These are phyloP conservation scores for Irena cyanogastra DNA, from an alignment of 2,113 vertebrate genomes.

Conservation along the genomic window DNA sequence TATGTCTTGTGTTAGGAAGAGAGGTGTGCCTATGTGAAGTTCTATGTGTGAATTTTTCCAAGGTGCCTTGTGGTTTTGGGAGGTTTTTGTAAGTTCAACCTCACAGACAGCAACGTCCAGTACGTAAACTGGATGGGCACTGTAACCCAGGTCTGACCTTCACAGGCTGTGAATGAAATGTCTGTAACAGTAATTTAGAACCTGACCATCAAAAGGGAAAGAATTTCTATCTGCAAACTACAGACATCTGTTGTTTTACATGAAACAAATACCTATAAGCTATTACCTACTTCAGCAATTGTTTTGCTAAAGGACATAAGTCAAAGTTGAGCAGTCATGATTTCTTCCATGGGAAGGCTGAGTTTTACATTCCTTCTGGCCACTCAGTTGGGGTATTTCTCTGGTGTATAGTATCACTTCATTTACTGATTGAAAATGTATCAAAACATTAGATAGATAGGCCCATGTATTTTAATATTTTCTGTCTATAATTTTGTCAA, in stretches of 20 bases:
- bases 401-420: background rate
- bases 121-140: background rate
- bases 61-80: background rate
- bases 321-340: background rate
- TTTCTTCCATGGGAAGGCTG: background rate
- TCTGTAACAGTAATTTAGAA: background rate
- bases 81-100: slow-evolving; percentile 7
- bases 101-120: background rate
- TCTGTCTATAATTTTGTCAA: background rate
- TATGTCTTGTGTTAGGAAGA: background rate
- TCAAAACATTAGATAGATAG: background rate
- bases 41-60: background rate
- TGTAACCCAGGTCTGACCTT: background rate
- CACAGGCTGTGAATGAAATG: background rate
- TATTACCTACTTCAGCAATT: background rate
- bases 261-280: background rate
- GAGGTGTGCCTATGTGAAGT: background rate
- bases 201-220: background rate
- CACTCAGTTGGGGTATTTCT: background rate
- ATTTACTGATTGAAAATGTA: background rate
- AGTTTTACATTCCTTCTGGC: background rate
- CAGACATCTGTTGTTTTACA: background rate
- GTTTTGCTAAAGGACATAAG: background rate
- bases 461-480: background rate
- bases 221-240: background rate